Percentiles rank a stretch among this genome's conserved stretches.
phyloP scores from a whole-genome alignment of 2,797 vertebrate species.

The Dendrocincla tyrannina region DNA sequence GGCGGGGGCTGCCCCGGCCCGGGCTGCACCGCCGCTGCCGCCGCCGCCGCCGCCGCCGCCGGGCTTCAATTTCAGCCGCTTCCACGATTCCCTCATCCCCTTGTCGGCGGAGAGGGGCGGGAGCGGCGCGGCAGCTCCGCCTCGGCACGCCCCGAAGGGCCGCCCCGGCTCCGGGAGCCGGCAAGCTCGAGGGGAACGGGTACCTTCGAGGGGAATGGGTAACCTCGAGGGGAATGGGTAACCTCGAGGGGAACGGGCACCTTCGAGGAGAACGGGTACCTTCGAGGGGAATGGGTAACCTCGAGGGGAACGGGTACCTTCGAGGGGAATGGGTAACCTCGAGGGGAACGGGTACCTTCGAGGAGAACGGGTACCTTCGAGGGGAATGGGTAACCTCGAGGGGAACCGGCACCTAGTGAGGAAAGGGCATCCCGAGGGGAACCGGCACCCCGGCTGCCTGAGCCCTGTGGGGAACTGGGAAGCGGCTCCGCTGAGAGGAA shows the following conservation, averaged over 20 bases:
- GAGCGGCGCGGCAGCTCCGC: constrained; percentile 22
- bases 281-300: background rate
- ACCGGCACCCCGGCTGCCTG: no score
- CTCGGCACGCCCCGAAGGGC: background rate
- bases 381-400: background rate
- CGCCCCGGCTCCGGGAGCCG: background rate
- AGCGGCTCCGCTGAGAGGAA: background rate
- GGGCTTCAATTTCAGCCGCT: constrained; percentile 76
- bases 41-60: constrained; percentile 71
- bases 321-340: background rate
- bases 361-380: background rate
- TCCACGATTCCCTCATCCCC: constrained; percentile 82
- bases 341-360: no score
- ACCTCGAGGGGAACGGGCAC: no score
- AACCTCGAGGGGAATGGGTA: no score
- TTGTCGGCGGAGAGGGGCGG: constrained; percentile 64
- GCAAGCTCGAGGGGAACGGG: no score
- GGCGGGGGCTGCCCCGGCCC: constrained; percentile 1
- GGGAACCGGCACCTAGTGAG: background rate
- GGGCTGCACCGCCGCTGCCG: constrained; percentile 15
- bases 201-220: no score
- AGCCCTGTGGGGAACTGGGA: no score
- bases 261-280: no score
- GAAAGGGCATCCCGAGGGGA: background rate
- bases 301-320: background rate